Evolutionary conservation across 2,113 vertebrate species (phyloP), one percentile per base, ranked within the genome.

Genomic region (Pseudopodoces humilis): DNA sequence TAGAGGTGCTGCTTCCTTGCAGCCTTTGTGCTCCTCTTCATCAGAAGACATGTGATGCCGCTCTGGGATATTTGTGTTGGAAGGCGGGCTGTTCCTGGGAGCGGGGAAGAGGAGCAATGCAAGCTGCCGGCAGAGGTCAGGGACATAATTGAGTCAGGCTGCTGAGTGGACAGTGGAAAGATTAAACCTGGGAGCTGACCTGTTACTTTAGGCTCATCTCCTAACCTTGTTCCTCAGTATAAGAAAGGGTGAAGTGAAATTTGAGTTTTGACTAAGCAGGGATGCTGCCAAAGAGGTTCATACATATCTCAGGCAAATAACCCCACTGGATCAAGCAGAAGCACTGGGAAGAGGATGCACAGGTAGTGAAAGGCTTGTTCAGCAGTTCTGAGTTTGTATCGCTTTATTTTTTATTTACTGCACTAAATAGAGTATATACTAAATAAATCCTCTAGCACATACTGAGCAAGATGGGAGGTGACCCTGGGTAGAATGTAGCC

Each of bases 11-110:
- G 55, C 44, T 84, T 6, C 41, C 46, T 78, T 44, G 15, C 10
- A 33, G 52, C 14, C 13, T 70, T 63, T 44, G 22, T 59, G 46
- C 13, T 74, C 22, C 63, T 70, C 25, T 50, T 76, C 24, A 2
- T 77, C 4, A 4, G 28, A 69, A 0, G 6, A 33, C 39, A 30
- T 1, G 2, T 2, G 16, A 10, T 15, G 15, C 31, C 39, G 3
- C 47, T 44, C 41, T 0, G 4, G 28, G 27, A 35, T 31, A 53
- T 71, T 63, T 84, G 35, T 67, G 72, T 27, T 63, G 77, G 64
- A 67, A 83, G n/a, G 18, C 37, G 44, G 49, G 58, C 24, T 52
- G 22, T 35, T 91, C 44, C 39, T 91, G 56, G n/a, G 12, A 37
- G 30, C 21, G 33, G 64, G 28, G 56, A 59, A 70, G 47, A 39